Conservation (phyloP, 2,113 vertebrate species). For the Perca fluviatilis region DNA sequence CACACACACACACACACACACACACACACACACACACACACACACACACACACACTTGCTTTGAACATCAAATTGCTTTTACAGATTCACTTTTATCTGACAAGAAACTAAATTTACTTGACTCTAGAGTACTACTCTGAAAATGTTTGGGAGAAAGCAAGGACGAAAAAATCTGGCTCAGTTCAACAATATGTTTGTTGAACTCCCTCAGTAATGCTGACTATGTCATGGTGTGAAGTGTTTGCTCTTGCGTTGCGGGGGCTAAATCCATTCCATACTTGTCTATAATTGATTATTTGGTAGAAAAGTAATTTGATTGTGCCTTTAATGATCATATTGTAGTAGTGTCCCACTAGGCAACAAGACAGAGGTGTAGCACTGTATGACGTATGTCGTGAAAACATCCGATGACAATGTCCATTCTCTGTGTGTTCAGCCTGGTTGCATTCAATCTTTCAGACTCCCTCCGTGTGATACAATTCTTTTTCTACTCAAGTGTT, state of each 20-base stretch:
- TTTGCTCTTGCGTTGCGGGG: not conserved
- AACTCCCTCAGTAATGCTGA: slow-evolving; percentile 5
- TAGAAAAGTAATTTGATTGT: not conserved
- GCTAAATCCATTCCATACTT: not conserved
- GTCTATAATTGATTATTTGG: not conserved
- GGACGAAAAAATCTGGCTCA: slow-evolving; percentile 34
- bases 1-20: slow-evolving; percentile 35
- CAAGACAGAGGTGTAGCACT: not conserved
- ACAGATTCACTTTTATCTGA: slow-evolving; percentile 76
- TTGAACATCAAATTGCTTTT: slow-evolving; percentile 76
- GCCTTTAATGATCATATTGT: not conserved
- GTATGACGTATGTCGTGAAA: not conserved
- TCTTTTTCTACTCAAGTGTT: slow-evolving; percentile 16
- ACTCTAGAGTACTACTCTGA: slow-evolving; percentile 41
- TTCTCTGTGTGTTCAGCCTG: not conserved
- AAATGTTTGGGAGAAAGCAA: slow-evolving; percentile 38
- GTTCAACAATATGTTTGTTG: slow-evolving; percentile 19
- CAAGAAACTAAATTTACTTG: slow-evolving; percentile 65
- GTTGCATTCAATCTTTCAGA: not conserved
- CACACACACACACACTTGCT: slow-evolving; percentile 43
- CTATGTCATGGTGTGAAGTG: slow-evolving; percentile 4
- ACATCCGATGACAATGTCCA: not conserved
- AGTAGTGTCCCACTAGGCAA: not conserved
- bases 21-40: slow-evolving; percentile 23
- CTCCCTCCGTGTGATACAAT: slow-evolving; percentile 16